phyloP scores from a whole-genome alignment of 2,797 vertebrate species.

The Artibeus lituratus region DNA sequence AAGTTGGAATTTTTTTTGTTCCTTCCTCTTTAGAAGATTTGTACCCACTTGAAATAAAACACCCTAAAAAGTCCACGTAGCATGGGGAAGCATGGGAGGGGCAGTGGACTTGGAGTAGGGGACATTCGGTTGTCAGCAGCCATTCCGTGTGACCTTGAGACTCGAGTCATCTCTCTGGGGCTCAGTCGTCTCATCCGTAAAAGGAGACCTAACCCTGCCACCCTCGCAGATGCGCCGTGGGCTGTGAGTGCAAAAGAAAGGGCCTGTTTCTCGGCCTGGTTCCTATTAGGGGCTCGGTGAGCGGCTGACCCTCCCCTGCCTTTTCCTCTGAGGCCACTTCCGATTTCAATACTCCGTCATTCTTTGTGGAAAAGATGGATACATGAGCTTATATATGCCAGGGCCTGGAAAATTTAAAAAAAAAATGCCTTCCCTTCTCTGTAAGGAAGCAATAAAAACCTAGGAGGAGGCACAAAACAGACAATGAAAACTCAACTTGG shows the following conservation, averaged over 20 bases:
- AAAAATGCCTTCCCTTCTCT: conserved; percentile 6
- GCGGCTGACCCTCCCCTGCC: not conserved
- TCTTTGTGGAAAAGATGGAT: not conserved
- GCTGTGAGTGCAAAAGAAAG: not conserved
- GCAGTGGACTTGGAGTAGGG: not conserved
- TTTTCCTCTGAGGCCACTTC: conserved; percentile 1
- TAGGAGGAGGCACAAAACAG: conserved; percentile 21
- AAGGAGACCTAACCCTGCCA: conserved; percentile 3
- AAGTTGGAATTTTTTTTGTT: not conserved
- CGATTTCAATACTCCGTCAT: conserved; percentile 3
- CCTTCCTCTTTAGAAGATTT: not conserved
- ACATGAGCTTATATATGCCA: not conserved
- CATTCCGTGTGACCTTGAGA: conserved; percentile 12
- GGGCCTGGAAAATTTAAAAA: conserved; percentile 31
- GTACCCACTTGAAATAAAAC: not conserved
- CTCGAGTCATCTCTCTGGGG: not conserved
- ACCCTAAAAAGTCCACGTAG: not conserved
- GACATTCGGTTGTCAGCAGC: not conserved
- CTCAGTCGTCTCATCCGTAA: conserved; percentile 38
- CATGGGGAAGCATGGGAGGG: not conserved
- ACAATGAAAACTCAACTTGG: conserved; percentile 50
- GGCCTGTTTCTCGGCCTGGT: not conserved
- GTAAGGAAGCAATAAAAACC: conserved; percentile 65
- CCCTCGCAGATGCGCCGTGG: not conserved
- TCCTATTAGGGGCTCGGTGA: not conserved